Conservation (phyloP, 2,113 vertebrate species). For the Electrona antarctica region DNA sequence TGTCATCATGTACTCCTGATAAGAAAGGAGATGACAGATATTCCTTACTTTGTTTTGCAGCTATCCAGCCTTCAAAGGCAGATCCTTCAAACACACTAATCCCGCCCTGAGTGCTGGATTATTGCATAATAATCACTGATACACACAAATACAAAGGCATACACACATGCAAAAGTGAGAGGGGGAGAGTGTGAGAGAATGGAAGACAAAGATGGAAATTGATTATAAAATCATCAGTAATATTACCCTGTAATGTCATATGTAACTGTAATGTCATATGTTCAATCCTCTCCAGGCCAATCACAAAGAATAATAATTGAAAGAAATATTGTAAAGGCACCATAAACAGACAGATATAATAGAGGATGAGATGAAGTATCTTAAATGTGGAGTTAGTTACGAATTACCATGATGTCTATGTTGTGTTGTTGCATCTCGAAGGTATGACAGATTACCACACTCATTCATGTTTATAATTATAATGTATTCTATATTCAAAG, state of each 20-base stretch:
- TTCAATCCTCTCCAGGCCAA: too few relatives aligned
- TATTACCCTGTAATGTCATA: too few relatives aligned
- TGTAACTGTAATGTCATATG: too few relatives aligned
- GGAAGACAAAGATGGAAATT: neutral
- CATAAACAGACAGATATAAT: neutral
- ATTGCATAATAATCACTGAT: constrained; percentile 64
- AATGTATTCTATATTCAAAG: neutral
- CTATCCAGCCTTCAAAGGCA: constrained; percentile 62
- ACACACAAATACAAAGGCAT: constrained; percentile 36
- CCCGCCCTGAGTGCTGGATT: constrained; percentile 69
- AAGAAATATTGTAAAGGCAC: neutral
- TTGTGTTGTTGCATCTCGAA: neutral
- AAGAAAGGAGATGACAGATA: constrained; percentile 65
- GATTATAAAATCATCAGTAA: too few relatives aligned
- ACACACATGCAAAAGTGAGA: neutral
- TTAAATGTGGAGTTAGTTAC: neutral
- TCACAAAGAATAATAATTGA: neutral
- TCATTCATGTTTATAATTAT: neutral
- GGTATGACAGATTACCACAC: neutral
- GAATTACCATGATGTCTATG: neutral
- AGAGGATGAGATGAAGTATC: neutral
- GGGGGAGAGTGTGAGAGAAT: neutral
- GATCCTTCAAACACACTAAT: constrained; percentile 71
- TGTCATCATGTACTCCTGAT: constrained; percentile 48
- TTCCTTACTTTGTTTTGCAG: constrained; percentile 65